Base-by-base conservation (phyloP, 2,888 invertebrate genomes). In the Nomada lathburiana region DNA sequence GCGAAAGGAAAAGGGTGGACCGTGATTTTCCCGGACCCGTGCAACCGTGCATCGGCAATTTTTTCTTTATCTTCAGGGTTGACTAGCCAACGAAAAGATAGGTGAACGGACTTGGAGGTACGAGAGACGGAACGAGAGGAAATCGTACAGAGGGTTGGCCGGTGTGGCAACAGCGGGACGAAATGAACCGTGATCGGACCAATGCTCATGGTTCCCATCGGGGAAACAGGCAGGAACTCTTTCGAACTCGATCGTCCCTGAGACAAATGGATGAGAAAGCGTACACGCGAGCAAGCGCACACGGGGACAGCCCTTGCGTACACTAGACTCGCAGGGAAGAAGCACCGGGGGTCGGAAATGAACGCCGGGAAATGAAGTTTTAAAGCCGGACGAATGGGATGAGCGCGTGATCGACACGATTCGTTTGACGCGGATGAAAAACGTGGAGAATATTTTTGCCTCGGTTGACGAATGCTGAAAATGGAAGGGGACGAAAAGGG, bases 11-110 rank as follows among this genome's bases (percentile, higher is more conserved):
- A 75, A 62, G 59, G 53, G 52, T 29, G 73, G 79, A 83, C 86
- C 89, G 90, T 89, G 90, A 91, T 92, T 92, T 91, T 92, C 89
- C 91, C 90, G 87, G 87, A 85, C 85, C 90, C 83, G 85, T 86
- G 88, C 86, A 78, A 80, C 68, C 84, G 87, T 87, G 85, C 89
- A 89, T 86, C 87, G 88, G 81, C 81, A 84, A 89, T 89, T 91
- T 89, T 85, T 82, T 86, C 86, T 86, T 88, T 90, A 88, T 85
- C 42, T 62, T 55, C 55, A 36, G 18, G 70, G 20, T 23, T 55
- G 69, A 53, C 7, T 29, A 42, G 26, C 42, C 63, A 53, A 53
- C 65, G 29, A 16, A 64, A 44, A 62, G 69, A 68, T 79, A 73
- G 80, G 85, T 65, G 82, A 76, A 87, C 79, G 29, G 10, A 7